Evolutionary conservation across 2,888 invertebrate species (phyloP), one percentile per base, ranked within the genome.

Genomic region (Lasioglossum figueresi): DNA sequence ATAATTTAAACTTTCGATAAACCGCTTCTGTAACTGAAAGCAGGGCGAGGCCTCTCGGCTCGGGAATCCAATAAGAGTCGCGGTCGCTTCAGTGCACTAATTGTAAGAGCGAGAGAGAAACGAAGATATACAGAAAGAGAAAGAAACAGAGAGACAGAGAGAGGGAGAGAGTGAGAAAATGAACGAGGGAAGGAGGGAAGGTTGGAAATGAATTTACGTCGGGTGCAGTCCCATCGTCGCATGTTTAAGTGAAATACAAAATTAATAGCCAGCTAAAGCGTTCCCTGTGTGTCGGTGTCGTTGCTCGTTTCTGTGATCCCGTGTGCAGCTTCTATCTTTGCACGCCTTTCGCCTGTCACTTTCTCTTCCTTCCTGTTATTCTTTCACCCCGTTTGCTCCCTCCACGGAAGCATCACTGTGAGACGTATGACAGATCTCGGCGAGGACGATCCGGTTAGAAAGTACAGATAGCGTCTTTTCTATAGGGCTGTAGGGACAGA

Each of bases 1-100:
- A 91, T 91, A 90, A 91, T 91, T 91, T 86, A 89, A 88, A 90
- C 88, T 90, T 91, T 91, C 91, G 91, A 90, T 91, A 90, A 91
- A 89, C 90, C 90, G 84, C 87, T 83, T 87, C 88, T 88, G 91
- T 88, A 90, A 87, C 88, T 83, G 91, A 87, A 88, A 78, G 88
- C 76, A 72, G 82, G 63, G 83, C 81, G 81, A 89, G 79, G 83
- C 86, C 88, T 87, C 87, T 78, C 76, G 82, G 82, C 77, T 76
- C 71, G 78, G 82, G 89, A 88, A 90, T 88, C 88, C 88, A 90
- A 90, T 90, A 90, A 90, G 90, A 87, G 87, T 81, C 83, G 90
- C 71, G 87, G 87, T 88, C 84, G 80, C 74, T 78, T 52, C 59
- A 77, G 43, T 80, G 87, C 83, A 59, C 78, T 79, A 80, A 70